Conservation (phyloP, 2,113 vertebrate genomes). For the Ctenomys sociabilis region DNA sequence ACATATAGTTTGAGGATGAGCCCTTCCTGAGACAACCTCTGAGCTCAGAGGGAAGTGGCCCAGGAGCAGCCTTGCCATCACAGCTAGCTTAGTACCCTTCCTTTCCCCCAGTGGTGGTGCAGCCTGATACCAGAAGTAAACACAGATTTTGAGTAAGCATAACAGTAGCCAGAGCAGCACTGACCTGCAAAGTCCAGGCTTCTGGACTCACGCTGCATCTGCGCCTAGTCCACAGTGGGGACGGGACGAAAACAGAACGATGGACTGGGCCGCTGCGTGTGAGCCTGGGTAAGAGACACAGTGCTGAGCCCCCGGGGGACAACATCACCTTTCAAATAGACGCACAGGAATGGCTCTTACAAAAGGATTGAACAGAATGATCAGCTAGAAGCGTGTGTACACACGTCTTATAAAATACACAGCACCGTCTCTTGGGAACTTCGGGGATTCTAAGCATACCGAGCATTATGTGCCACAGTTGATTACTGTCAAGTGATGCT, state of each 20-base stretch:
- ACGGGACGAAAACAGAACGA: accelerated
- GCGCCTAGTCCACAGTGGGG: accelerated
- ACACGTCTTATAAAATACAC: accelerated
- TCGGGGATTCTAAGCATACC: neutral
- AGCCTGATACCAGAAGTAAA: neutral
- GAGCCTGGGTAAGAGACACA: neutral
- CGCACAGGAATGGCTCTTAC: neutral
- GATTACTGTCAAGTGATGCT: neutral
- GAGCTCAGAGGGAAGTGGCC: too few species aligned
- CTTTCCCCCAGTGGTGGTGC: neutral
- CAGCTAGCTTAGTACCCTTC: too few species aligned
- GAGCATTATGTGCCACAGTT: too few species aligned
- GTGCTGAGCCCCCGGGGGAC: accelerated
- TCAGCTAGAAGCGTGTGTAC: accelerated
- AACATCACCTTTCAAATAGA: neutral
- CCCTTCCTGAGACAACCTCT: neutral
- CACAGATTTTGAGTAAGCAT: accelerated
- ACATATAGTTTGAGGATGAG: accelerated
- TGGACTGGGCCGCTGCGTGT: accelerated
- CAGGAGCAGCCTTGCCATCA: neutral
- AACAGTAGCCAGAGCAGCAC: accelerated
- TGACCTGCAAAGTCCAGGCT: accelerated
- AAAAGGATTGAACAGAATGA: accelerated
- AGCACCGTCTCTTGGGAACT: accelerated
- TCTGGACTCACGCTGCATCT: accelerated